Evolutionary conservation across 2,797 vertebrate genomes (phyloP), one percentile per base, ranked within the genome.

Genomic region (Sandelia bainsii): DNA sequence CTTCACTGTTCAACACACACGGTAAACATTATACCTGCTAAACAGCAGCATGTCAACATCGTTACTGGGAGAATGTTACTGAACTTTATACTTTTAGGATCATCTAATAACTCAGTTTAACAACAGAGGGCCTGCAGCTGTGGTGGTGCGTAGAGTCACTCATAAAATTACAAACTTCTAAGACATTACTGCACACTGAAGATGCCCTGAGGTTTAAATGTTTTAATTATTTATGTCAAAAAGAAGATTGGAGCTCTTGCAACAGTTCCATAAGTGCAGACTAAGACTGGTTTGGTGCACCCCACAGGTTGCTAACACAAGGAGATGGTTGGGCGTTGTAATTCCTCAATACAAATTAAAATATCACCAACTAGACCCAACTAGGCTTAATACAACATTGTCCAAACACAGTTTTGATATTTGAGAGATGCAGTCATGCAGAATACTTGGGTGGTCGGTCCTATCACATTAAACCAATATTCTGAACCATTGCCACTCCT

Each of bases 391-490:
- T 7, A 25, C 34, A 22, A 23, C 61, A 37, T 42, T 16, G n/a
- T 6, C 5, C 48, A 67, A 50, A 72, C 14, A 49, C 14, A 49
- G 19, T 48, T 53, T 20, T 48, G 32, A 46, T 40, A 63, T 44
- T 51, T n/a, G 32, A 61, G 59, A 45, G 51, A 49, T 39, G 51
- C 44, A 17, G 65, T 29, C 11, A 16, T 7, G 53, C 49, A 57
- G 62, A 56, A 57, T 19, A 64, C 45, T 54, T 69, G 65, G 72
- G 78, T 79, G 85, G 81, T 39, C 37, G 1, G 13, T 34, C 29
- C 67, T 87, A 87, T 89, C 71, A 64, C 67, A 85, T 84, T 82
- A 80, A 77, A 52, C 34, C 39, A 62, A 40, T 76, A 84, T 75
- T 32, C 73, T 80, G 52, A 81, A 79, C 79, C 58, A 17, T 10